phyloP scores from a whole-genome alignment of 2,113 vertebrate genomes.

The Oreotragus oreotragus region DNA sequence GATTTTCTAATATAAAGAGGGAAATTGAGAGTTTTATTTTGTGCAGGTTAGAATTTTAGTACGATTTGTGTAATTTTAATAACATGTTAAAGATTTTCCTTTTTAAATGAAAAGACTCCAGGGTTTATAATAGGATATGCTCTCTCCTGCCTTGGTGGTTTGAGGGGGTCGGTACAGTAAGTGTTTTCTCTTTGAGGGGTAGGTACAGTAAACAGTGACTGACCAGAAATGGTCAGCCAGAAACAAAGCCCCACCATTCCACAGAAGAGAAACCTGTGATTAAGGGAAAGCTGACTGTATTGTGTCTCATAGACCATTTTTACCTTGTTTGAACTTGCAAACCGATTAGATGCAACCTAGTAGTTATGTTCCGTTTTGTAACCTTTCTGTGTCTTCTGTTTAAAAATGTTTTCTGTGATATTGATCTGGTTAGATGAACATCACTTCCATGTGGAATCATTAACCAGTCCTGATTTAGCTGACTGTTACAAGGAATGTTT shows the following conservation, averaged over 20 bases:
- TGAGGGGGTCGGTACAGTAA: background rate
- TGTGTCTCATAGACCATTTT: background rate
- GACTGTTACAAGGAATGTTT: background rate
- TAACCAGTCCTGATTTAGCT: background rate
- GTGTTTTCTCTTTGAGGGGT: background rate
- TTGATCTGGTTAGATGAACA: background rate
- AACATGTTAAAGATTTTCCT: background rate
- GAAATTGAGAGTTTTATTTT: background rate
- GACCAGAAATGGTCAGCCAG: background rate
- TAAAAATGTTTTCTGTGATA: background rate
- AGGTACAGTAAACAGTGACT: background rate
- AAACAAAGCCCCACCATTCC: background rate
- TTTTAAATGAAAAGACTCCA: background rate
- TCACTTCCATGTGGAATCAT: background rate
- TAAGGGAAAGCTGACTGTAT: background rate
- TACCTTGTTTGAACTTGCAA: background rate
- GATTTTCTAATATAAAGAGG: background rate
- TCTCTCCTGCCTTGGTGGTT: background rate
- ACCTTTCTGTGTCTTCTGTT: background rate
- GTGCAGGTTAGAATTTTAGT: background rate
- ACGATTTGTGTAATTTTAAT: background rate
- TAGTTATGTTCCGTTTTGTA: background rate
- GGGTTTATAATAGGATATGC: background rate
- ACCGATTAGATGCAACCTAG: background rate
- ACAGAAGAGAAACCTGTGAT: background rate